Base-by-base conservation (phyloP, 2,888 invertebrate genomes). In the Hartigia nigra region DNA sequence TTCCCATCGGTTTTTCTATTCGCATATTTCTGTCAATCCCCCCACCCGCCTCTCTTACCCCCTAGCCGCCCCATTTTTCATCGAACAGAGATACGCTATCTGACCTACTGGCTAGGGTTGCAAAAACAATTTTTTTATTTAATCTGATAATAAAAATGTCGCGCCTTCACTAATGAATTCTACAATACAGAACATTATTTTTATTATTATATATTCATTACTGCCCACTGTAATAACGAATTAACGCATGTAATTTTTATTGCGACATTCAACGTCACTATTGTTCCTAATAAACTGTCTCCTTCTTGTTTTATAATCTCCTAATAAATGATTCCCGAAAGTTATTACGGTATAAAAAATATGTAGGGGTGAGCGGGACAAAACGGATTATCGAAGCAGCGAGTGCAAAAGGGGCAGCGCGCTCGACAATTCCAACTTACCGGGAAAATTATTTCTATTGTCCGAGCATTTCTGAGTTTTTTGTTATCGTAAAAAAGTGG, bases 41-140 rank as follows among this genome's bases (percentile, higher is more conserved):
- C 36, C 35, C 36, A 31, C 74, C 12, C n/a, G 23, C 37, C 37
- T n/a, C 12, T 55, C 55, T 69, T 72, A 12, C 74, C 75, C 37
- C 34, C 31, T 31, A n/a, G n/a, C n/a, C n/a, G n/a, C n/a, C n/a
- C n/a, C n/a, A n/a, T 31, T 32, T 23, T 32, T 72, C 31, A 3
- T 11, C 23, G 31, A 3, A 32, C 35, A 11, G 34, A 37, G 36
- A 37, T 31, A 32, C 31, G 14, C 23, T 35, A 69, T 31, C 39
- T 31, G 12, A 4, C 12, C 14, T 39, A 14, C 69, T 36, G 75
- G 31, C 14, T 32, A 11, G 14, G 37, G 23, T 35, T 31, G 12
- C 3, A 31, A 23, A 34, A 31, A 75, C 31, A 70, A 70, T 74
- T 55, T 14, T 69, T 76, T 79, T 76, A 74, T 74, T 37, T 76